Base-by-base conservation (phyloP, 2,113 vertebrate species). In the Cynocephalus volans region DNA sequence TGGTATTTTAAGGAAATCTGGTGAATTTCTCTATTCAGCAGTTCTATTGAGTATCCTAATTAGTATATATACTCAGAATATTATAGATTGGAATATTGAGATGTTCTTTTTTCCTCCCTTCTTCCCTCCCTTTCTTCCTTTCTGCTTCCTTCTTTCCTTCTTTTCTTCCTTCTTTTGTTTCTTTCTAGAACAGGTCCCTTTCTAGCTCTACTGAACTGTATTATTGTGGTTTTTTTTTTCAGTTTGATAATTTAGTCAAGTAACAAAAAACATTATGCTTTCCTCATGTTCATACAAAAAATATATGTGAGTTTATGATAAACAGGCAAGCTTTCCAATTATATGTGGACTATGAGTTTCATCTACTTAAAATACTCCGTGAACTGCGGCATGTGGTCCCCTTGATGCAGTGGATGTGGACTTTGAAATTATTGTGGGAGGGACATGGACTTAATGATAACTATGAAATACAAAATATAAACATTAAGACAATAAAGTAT, bases 381-480 rank as follows among this genome's bases (percentile, higher is more conserved):
- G 50, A 89, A 80, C 31, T 91, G 11, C 76, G 50, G 15, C 91
- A 8, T 84, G 15, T 65, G 52, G 79, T 82, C 86, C 24, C 52
- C 28, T 92, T 81, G 31, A 97, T 36, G 3, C 10, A 80, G 21
- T 21, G 56, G 52, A 89, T 45, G 1, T 45, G 6, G 12, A 70
- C 6, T 91, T 91, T 89, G 69, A 86, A 93, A 77, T 76, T 86
- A 73, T 36, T 77, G 58, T 18, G 73, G 58, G 5, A 64, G 26
- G 17, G 8, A 67, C 23, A 50, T 52, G 19, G 67, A 60, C 3
- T 28, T 93, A 90, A 80, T 79, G 28, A n/a, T 88, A 80, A 84
- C 50, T 90, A 70, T 73, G 52, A 89, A 84, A 88, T 91, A 89
- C 36, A 69, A 88, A 76, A 73, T 72, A 48, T 31, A 82, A 75